A percentile compares a stretch with the other conserved stretches of the same genome.
Evolutionary conservation across 2,797 vertebrate species (phyloP).

Genomic region (Lacerta bilineata): DNA sequence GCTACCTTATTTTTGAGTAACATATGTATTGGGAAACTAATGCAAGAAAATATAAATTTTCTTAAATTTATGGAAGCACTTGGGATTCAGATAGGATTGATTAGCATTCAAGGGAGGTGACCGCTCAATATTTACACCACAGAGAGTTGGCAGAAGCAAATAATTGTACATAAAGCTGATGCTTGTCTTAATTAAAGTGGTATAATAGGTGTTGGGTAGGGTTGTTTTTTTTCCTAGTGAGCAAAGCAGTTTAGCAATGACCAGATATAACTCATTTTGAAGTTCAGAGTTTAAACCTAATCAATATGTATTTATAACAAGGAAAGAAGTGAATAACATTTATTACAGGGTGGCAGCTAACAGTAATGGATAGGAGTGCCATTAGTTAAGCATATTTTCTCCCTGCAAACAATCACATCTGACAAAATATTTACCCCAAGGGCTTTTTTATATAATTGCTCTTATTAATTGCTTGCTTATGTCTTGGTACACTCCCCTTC

Average conservation of each 20-base stretch:
- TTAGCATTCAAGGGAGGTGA: conserved; percentile 83
- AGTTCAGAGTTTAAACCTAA: conserved; percentile 84
- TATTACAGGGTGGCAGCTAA: conserved; percentile 67
- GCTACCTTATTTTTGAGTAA: conserved; percentile 68
- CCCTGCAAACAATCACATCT: conserved; percentile 40
- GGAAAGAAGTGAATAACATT: conserved; percentile 72
- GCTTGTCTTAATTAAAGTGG: conserved; percentile 90
- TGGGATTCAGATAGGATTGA: conserved; percentile 86
- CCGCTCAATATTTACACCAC: conserved; percentile 87
- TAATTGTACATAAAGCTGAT: conserved; percentile 84
- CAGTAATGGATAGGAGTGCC: conserved; percentile 64
- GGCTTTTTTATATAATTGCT: conserved; percentile 41
- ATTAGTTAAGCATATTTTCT: conserved; percentile 68
- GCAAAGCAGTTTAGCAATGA: conserved; percentile 82
- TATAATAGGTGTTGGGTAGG: conserved; percentile 81
- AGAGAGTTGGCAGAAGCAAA: conserved; percentile 84
- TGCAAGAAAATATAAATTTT: conserved; percentile 84
- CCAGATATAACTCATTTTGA: conserved; percentile 84
- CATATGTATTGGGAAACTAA: conserved; percentile 68
- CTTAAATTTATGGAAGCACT: conserved; percentile 87
- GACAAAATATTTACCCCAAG: conserved; percentile 57
- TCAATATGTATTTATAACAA: conserved; percentile 86
- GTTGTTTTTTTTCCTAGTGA: conserved; percentile 75
- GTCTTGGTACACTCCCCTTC: neutral
- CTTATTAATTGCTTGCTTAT: conserved; percentile 19